Conservation (phyloP, 2,113 vertebrate species). For the Xiphophorus hellerii region DNA sequence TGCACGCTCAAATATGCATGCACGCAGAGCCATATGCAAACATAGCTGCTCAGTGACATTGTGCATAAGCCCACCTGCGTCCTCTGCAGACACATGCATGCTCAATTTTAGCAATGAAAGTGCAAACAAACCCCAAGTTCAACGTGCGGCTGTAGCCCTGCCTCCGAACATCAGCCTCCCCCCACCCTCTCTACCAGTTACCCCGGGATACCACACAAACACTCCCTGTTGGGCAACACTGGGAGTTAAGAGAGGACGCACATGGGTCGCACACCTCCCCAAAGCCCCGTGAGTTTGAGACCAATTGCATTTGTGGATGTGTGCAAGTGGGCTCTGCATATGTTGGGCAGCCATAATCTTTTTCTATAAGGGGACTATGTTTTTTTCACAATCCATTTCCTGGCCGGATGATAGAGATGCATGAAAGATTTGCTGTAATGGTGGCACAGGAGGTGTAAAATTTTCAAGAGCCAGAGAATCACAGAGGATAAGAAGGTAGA, state of each 20-base stretch:
- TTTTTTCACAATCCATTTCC: slow-evolving; percentile 16
- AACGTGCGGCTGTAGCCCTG: slow-evolving; percentile 69
- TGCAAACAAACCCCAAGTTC: slow-evolving; percentile 70
- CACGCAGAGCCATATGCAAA: slow-evolving; percentile 31
- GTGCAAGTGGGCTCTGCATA: slow-evolving; percentile 7
- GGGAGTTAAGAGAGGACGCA: slow-evolving; percentile 79
- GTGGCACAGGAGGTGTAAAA: slow-evolving; percentile 16
- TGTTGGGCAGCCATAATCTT: slow-evolving; percentile 15
- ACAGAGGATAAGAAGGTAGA: slow-evolving; percentile 6
- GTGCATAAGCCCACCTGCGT: slow-evolving; percentile 60
- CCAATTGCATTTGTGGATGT: slow-evolving; percentile 36
- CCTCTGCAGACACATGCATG: slow-evolving; percentile 39
- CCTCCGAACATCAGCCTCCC: slow-evolving; percentile 72
- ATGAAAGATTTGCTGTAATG: slow-evolving; percentile 31
- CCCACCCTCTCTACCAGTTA: slow-evolving; percentile 69
- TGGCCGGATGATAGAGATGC: slow-evolving; percentile 22
- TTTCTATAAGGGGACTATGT: background rate
- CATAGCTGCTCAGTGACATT: slow-evolving; percentile 53
- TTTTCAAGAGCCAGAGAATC: slow-evolving; percentile 12
- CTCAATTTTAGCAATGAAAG: slow-evolving; percentile 55
- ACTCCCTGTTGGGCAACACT: slow-evolving; percentile 82
- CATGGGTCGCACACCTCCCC: slow-evolving; percentile 70
- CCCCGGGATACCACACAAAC: slow-evolving; percentile 81
- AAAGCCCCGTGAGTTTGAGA: slow-evolving; percentile 31
- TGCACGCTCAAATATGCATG: slow-evolving; percentile 32